These are phyloP conservation scores for Lepus europaeus DNA, from an alignment of 2,113 vertebrate species.

Conservation along the genomic window DNA sequence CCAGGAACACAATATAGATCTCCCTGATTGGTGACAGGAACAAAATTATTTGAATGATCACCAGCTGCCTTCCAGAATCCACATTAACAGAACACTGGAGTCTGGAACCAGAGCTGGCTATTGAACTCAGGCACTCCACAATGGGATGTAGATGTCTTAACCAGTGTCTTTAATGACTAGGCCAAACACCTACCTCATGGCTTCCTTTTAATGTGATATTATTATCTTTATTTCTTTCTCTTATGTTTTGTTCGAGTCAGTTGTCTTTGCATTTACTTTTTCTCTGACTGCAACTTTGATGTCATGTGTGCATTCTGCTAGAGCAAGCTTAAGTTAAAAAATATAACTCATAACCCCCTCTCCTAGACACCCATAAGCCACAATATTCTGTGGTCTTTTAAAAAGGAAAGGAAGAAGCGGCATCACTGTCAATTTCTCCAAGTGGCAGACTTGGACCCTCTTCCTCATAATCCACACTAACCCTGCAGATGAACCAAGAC, in stretches of 20 bases:
- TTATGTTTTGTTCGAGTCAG: neutral
- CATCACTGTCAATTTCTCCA: neutral
- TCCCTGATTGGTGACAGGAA: too few relatives aligned
- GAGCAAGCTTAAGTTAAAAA: neutral
- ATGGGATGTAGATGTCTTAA: too few relatives aligned
- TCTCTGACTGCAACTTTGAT: neutral
- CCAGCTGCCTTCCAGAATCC: too few relatives aligned
- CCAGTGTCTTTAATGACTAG: too few relatives aligned
- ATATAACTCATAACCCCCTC: neutral
- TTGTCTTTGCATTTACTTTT: conserved; percentile 1
- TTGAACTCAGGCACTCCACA: too few relatives aligned
- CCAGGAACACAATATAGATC: too few relatives aligned
- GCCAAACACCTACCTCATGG: too few relatives aligned
- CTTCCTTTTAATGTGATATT: neutral
- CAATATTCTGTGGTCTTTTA: neutral
- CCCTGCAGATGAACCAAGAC: neutral
- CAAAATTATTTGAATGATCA: too few relatives aligned
- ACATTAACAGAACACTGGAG: too few relatives aligned
- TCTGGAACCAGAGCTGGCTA: too few relatives aligned
- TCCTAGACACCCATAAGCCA: neutral
- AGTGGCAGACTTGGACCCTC: neutral
- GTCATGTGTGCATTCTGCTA: neutral
- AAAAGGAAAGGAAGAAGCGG: neutral
- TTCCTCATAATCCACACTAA: neutral
- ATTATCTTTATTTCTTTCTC: neutral